Evolutionary conservation across 1,140 invertebrate genomes (phyloP), one percentile per base, ranked within the genome.

Genomic region (Steinernema feltiae): DNA sequence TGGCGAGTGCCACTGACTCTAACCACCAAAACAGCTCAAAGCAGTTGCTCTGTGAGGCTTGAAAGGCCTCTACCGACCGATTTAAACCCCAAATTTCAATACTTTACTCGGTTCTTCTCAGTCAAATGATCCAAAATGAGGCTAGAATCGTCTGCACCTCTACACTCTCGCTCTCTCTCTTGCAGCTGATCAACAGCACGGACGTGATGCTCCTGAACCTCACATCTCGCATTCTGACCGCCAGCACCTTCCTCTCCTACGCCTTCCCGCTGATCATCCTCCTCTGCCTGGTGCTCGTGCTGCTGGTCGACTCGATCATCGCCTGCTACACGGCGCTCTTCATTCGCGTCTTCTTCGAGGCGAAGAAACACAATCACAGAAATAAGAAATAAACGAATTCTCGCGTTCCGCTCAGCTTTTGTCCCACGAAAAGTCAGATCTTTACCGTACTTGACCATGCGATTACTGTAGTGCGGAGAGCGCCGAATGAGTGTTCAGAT

Each of bases 131-230:
- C 41, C 41, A 46, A 46, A 46, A 12, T 46, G 7, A 46, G n/a
- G 41, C n/a, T 46, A n/a, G 41, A 7, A 46, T n/a, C n/a, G 7
- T 46, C 41, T n/a, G 41, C n/a, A 46, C n/a, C n/a, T n/a, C 41
- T 46, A 7, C 41, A 7, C 7, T 46, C 41, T 46, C 41, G 7
- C 41, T n/a, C 41, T 46, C n/a, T n/a, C 7, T 46, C n/a, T 46
- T 46, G n/a, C n/a, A 63, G 53, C 53, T 63, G 7, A 27, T 63
- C 53, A 63, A 63, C 53, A 63, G 15, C 53, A 63, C 53, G 7
- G 53, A 63, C 24, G 53, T 63, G 24, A 63, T 63, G 53, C 53
- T 63, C 7, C 53, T 63, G 15, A 63, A 63, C 53, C 24, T 63
- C 7, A 63, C 53, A 3, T 7, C 7, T 7, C 12, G 24, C 7